Evolutionary conservation across 2,797 vertebrate species (phyloP), one percentile per base, ranked within the genome.

Genomic region (Peromyscus nudipes): DNA sequence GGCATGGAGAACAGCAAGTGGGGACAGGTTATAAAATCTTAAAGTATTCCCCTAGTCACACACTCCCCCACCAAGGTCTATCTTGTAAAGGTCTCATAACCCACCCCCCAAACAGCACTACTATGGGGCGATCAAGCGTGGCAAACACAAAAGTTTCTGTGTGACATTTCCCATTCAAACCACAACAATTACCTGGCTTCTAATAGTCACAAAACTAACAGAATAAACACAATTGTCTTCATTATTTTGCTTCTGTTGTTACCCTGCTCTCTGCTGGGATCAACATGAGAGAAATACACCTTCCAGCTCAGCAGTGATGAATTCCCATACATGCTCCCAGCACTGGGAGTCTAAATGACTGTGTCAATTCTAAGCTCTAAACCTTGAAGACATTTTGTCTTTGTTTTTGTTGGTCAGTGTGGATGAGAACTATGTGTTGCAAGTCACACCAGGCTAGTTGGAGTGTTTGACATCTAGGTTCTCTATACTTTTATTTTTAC

Each of bases 241-340:
- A 71, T 0, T 57, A 31, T 84, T 23, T 71, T 76, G 9, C 4
- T 92, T 67, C 52, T 3, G 34, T 55, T 23, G 19, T 43, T 43
- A 23, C 0, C 3, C 0, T 34, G 0, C 19, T 65, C 21, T n/a
- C 65, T 57, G 11, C 12, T 75, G 4, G 2, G 4, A 73, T 60
- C 27, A 29, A 23, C 25, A 4, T 67, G 2, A 57, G 5, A 8
- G 49, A 60, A 17, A 57, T 6, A 5, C 0, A 64, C 6, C 21
- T 27, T 29, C 73, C 37, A 27, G 2, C 4, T 25, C 7, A 49
- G 23, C 13, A 29, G 14, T 37, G 23, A 14, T 16, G 1, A 8
- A 75, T 12, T 52, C 8, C 27, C 23, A 37, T 7, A 3, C 43
- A 49, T 13, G 16, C 4, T n/a, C 6, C 7, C 8, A n/a, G 19